A percentile compares a stretch with the other conserved stretches of the same genome.
phyloP scores from a whole-genome alignment of 1,140 invertebrate genomes.

The Papilio xuthus region DNA sequence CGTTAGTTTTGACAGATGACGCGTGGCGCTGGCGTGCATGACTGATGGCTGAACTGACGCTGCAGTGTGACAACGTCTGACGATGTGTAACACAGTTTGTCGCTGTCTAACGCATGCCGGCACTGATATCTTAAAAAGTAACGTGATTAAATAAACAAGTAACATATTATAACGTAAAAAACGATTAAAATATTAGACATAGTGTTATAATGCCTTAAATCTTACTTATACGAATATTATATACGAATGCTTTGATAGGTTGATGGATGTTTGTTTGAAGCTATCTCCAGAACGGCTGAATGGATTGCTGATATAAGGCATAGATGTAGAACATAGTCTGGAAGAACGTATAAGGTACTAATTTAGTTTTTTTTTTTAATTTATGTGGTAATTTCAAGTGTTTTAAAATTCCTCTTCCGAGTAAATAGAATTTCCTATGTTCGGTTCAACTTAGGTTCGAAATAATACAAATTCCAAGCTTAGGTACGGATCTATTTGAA shows the following conservation, averaged over 20 bases:
- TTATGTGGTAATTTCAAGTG: no score
- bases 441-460: neutral
- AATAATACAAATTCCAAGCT: slow-evolving; percentile 5
- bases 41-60: slow-evolving; percentile 50
- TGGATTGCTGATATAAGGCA: no score
- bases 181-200: no score
- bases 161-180: neutral
- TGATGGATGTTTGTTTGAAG: no score
- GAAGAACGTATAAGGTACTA: no score
- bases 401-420: neutral
- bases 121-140: neutral
- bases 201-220: no score
- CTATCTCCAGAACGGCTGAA: no score
- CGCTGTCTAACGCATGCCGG: neutral
- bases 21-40: slow-evolving; percentile 45
- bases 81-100: neutral
- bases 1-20: slow-evolving; percentile 60
- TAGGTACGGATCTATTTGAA: neutral
- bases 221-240: no score
- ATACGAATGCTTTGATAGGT: no score
- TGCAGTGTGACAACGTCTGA: slow-evolving; percentile 10
- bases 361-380: no score
- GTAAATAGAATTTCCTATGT: neutral
- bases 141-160: neutral
- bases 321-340: no score